phyloP scores from a whole-genome alignment of 2,888 invertebrate species.

The Pycnomerus fuliginosus region DNA sequence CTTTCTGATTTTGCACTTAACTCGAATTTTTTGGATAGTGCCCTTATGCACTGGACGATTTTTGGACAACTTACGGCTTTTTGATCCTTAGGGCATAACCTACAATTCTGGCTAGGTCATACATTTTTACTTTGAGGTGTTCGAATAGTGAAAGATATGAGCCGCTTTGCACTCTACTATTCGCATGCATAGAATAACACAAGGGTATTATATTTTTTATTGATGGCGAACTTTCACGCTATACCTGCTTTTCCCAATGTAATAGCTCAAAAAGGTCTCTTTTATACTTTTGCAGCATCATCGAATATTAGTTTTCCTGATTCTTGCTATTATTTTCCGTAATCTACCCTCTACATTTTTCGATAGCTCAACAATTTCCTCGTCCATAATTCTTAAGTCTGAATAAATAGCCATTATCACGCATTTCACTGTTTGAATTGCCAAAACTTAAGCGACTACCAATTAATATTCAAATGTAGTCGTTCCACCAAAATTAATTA shows the following conservation, averaged over 20 bases:
- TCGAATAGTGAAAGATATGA: too few species aligned
- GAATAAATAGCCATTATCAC: constrained; percentile 12
- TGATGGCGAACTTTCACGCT: constrained; percentile 31
- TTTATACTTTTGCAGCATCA: constrained; percentile 26
- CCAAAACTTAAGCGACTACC: constrained; percentile 12
- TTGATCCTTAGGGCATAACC: too few species aligned
- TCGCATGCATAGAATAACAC: constrained; percentile 27
- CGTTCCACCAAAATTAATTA: constrained; percentile 21
- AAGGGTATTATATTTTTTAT: constrained; percentile 28
- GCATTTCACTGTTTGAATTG: constrained; percentile 12
- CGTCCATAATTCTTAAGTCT: constrained; percentile 13
- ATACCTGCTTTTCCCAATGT: constrained; percentile 25
- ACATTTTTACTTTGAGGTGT: too few species aligned
- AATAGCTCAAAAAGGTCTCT: constrained; percentile 25
- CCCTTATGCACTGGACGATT: too few species aligned
- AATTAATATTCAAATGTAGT: constrained; percentile 23
- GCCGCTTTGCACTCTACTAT: too few species aligned
- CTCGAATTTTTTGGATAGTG: too few species aligned
- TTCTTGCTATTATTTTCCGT: constrained; percentile 5
- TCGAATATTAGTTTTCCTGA: constrained; percentile 15
- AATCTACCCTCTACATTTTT: constrained; percentile 4
- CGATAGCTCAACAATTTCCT: constrained; percentile 16
- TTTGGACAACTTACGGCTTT: too few species aligned
- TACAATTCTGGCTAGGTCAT: too few species aligned
- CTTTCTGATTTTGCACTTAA: too few species aligned